phyloP scores from a whole-genome alignment of 2,797 vertebrate species.

The Ceryle rudis region DNA sequence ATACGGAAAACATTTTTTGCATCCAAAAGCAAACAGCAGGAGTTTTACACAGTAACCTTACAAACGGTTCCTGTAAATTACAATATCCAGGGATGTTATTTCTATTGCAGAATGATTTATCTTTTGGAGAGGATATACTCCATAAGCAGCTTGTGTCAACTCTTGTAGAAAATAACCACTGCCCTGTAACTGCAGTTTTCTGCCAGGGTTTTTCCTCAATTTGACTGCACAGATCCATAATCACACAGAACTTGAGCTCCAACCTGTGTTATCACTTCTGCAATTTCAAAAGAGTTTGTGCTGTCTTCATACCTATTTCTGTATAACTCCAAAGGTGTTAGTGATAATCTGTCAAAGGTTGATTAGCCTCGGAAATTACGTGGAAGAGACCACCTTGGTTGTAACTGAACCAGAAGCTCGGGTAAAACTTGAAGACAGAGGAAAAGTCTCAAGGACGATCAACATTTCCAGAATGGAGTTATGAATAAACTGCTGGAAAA shows the following conservation, averaged over 20 bases:
- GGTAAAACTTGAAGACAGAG: neutral
- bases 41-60: neutral
- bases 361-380: neutral
- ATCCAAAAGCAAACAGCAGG: neutral
- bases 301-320: neutral
- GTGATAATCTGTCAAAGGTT: neutral
- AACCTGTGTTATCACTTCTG: neutral
- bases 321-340: neutral
- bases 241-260: neutral
- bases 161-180: neutral
- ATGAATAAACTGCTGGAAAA: neutral
- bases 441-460: neutral
- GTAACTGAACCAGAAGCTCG: neutral
- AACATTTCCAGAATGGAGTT: neutral
- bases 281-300: neutral
- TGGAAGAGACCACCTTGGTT: neutral
- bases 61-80: neutral
- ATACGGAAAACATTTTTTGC: neutral
- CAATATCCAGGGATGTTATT: neutral
- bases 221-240: fast-evolving
- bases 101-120: neutral
- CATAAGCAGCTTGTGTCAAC: neutral
- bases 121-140: neutral
- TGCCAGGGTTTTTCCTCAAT: neutral
- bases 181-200: neutral